phyloP scores from a whole-genome alignment of 2,113 vertebrate species.

The Stigmatopora argus region DNA sequence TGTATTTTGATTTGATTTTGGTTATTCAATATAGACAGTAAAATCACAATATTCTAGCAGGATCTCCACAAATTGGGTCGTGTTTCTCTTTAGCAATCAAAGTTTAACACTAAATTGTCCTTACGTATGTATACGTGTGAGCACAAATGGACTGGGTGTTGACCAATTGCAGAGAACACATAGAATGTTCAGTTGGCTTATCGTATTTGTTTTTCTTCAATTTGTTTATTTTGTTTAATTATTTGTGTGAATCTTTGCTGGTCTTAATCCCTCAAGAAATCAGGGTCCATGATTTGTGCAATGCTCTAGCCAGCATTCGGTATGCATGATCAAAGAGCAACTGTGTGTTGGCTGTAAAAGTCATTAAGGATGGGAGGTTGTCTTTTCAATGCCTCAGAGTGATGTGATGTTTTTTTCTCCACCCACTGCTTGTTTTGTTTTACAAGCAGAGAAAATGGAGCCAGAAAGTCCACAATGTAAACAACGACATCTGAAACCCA shows the following conservation, averaged over 20 bases:
- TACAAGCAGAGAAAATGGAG: background rate
- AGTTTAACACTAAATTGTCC: too few species aligned
- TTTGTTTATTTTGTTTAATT: too few species aligned
- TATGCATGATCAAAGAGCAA: background rate
- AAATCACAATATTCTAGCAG: too few species aligned
- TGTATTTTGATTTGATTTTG: too few species aligned
- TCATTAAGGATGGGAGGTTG: background rate
- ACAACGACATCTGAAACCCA: background rate
- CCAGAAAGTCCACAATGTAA: background rate
- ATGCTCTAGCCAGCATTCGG: background rate
- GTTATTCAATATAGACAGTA: too few species aligned
- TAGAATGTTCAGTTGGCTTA: too few species aligned
- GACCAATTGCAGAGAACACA: too few species aligned
- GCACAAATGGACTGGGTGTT: too few species aligned
- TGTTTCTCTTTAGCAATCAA: too few species aligned
- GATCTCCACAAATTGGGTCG: too few species aligned
- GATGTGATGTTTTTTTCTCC: background rate
- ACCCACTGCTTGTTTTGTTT: background rate
- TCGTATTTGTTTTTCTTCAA: too few species aligned
- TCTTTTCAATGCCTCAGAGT: background rate
- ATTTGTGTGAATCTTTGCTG: background rate
- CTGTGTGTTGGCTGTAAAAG: background rate
- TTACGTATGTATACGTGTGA: too few species aligned
- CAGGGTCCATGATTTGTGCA: background rate
- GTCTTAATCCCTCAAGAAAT: slow-evolving; percentile 16